phyloP scores from a whole-genome alignment of 2,113 vertebrate species.

The Cebus imitator region DNA sequence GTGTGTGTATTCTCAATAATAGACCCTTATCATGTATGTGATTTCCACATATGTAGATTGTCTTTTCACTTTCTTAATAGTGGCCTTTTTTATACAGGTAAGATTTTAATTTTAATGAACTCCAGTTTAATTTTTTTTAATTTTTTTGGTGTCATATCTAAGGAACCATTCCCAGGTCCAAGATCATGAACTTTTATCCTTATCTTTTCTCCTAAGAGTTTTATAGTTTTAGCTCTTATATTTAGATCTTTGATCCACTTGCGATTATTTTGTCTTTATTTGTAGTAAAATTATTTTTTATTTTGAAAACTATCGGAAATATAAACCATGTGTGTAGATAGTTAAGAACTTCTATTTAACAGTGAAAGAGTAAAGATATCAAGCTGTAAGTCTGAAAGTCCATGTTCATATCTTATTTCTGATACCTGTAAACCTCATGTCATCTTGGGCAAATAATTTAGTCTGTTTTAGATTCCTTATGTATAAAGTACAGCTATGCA shows the following conservation, averaged over 20 bases:
- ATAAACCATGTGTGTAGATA: background rate
- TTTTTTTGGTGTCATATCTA: background rate
- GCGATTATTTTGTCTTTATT: slow-evolving; percentile 8
- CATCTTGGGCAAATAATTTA: slow-evolving; percentile 20
- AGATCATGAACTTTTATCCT: slow-evolving; percentile 15
- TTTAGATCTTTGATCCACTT: slow-evolving; percentile 42
- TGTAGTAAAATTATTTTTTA: slow-evolving; percentile 18
- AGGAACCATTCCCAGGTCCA: background rate
- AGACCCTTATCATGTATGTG: background rate
- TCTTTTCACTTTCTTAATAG: slow-evolving; percentile 30
- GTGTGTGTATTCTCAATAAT: background rate
- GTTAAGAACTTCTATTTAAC: background rate
- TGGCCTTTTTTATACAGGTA: background rate
- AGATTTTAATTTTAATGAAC: background rate
- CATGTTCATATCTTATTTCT: background rate
- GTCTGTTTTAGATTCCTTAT: background rate
- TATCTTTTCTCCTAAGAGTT: background rate
- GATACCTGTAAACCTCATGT: background rate
- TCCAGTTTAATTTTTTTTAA: background rate
- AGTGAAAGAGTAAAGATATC: background rate
- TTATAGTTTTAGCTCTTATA: background rate
- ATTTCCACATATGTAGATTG: background rate
- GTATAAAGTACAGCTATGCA: background rate
- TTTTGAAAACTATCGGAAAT: slow-evolving; percentile 38
- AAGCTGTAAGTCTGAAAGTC: slow-evolving; percentile 4